Evolutionary conservation across 2,113 vertebrate species (phyloP).

Genomic region (Macrotis lagotis): DNA sequence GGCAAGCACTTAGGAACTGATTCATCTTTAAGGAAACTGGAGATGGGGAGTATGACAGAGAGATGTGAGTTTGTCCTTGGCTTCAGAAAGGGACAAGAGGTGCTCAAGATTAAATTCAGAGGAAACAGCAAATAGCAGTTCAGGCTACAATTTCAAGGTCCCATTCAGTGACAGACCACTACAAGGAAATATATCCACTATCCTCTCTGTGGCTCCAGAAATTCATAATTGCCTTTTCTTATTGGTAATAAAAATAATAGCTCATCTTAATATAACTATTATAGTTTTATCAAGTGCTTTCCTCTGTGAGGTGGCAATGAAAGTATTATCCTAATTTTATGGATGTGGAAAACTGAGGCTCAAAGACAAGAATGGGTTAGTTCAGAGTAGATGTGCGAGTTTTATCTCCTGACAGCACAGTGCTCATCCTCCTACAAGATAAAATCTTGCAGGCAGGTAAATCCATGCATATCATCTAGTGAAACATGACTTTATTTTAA

Average conservation of each 20-base stretch:
- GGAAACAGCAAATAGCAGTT: not conserved
- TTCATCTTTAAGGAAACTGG: not conserved
- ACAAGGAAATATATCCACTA: not conserved
- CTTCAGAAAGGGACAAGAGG: not conserved
- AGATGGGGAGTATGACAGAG: not conserved
- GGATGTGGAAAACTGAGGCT: not conserved
- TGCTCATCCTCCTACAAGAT: not conserved
- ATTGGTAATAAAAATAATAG: not conserved
- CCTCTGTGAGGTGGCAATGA: not conserved
- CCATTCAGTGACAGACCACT: not conserved
- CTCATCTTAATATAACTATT: not conserved
- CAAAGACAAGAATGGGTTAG: not conserved
- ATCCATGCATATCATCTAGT: not conserved
- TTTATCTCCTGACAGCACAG: not conserved
- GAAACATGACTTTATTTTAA: conserved; percentile 22
- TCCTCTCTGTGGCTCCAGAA: not conserved
- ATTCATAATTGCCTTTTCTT: not conserved
- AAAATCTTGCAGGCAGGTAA: not conserved
- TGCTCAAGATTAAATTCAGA: not conserved
- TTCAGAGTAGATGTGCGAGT: not conserved
- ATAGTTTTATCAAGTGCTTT: not conserved
- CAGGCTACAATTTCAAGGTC: not conserved
- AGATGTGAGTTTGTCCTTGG: not conserved
- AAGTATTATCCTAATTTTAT: not conserved
- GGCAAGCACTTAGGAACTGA: not conserved